Evolutionary conservation across 2,888 invertebrate genomes (phyloP).

Genomic region (Hydriomena furcata): DNA sequence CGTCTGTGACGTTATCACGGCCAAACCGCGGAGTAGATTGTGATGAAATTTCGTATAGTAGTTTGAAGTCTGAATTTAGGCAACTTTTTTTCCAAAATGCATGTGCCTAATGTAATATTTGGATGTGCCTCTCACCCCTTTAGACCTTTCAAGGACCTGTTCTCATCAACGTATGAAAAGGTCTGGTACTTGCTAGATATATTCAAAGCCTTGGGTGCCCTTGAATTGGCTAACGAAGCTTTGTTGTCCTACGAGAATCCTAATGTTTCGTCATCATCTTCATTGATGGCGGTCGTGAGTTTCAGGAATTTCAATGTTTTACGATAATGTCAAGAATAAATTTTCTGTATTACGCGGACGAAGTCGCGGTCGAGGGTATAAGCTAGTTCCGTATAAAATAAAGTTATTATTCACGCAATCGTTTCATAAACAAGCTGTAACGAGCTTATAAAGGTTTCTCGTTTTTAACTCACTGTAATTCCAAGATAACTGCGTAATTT

Average conservation of each 20-base stretch:
- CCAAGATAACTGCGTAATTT: constrained; percentile 6
- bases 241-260: constrained; percentile 88
- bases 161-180: constrained; percentile 40
- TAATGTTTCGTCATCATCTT: constrained; percentile 90
- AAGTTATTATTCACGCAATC: constrained; percentile 24
- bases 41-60: no score
- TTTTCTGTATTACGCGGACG: no score
- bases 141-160: no score
- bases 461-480: constrained; percentile 20
- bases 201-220: constrained; percentile 73
- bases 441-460: constrained; percentile 18
- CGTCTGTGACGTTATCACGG: no score
- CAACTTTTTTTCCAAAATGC: no score
- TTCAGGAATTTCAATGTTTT: no score
- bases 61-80: no score
- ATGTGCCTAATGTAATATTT: no score
- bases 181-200: constrained; percentile 38
- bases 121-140: no score
- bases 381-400: constrained; percentile 22
- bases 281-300: constrained; percentile 83
- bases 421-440: constrained; percentile 16
- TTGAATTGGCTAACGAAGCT: constrained; percentile 50
- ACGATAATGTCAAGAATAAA: no score
- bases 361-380: no score
- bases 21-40: no score